These are phyloP conservation scores for Aphis craccivora DNA, from an alignment of 1,140 invertebrate genomes.

Conservation along the genomic window DNA sequence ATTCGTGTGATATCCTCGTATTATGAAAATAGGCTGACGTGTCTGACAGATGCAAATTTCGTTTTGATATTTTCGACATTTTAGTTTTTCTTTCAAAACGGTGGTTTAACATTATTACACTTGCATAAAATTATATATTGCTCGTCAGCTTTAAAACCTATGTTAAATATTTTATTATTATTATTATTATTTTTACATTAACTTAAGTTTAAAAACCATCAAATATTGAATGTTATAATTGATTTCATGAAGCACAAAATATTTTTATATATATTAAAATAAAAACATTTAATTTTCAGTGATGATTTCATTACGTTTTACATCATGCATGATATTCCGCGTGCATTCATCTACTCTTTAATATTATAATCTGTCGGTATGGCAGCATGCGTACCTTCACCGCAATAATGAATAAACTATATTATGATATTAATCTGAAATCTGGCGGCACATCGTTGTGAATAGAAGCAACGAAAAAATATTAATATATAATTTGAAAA, in stretches of 20 bases:
- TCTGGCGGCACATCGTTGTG: not conserved
- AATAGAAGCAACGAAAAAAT: not conserved
- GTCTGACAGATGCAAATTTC: not conserved
- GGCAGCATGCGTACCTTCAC: not conserved
- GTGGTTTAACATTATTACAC: not conserved
- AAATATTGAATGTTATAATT: not conserved
- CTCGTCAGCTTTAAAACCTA: too few species aligned
- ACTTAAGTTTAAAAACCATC: not conserved
- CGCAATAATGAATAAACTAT: not conserved
- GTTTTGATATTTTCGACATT: not conserved
- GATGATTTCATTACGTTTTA: not conserved
- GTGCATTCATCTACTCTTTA: not conserved
- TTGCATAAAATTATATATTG: not conserved
- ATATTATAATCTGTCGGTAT: not conserved
- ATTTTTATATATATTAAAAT: not conserved
- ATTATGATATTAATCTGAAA: not conserved
- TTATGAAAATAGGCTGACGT: not conserved
- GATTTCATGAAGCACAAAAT: not conserved
- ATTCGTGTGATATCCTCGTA: not conserved
- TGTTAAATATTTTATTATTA: too few species aligned
- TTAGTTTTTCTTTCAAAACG: not conserved
- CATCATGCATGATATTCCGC: not conserved
- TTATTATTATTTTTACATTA: not conserved
- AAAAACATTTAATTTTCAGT: not conserved
- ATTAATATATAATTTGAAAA: not conserved